Evolutionary conservation across 2,797 vertebrate species (phyloP), one percentile per base, ranked within the genome.

Genomic region (Eospalax fontanierii): DNA sequence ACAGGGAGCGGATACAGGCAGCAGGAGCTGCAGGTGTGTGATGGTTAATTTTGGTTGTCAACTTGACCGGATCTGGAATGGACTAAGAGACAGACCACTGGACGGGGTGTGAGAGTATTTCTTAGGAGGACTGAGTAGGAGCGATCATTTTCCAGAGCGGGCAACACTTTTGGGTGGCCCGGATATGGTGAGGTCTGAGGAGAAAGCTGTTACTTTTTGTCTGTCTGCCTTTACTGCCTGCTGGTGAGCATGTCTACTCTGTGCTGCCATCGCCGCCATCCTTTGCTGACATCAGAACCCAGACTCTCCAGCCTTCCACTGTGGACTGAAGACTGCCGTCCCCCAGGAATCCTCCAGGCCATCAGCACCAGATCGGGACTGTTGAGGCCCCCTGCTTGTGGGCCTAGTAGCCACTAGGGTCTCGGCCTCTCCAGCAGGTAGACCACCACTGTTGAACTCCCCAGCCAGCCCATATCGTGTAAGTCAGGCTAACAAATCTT

Each of bases 1-100:
- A 63, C 19, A 0, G 57, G 2, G 28, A 1, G 63, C 57, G 1
- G 28, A 30, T 8, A 35, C 5, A 0, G 11, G 35, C 0, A 14
- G 83, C 84, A 33, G 11, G 46, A 35, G 22, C 0, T 26, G 81
- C 21, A 14, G 38, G 68, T 75, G 26, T 1, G 1, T 19, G 9
- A 40, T 26, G 19, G 59, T 66, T 83, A 5, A 4, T 33, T 28
- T 66, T 46, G 61, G 35, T 38, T 28, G 57, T 30, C 59, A 40
- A 28, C 7, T 63, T 9, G 11, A 22, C 57, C 35, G 50, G 33
- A 21, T 59, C 78, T 59, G n/a, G 54, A 35, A 18, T 63, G 46
- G 46, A 46, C 75, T 50, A 35, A 38, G 50, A 26, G n/a, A 38
- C 75, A 78, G 46, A 46, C 4, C 57, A 61, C 79, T 40, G 79